Percentiles rank a stretch among this genome's conserved stretches.
Conservation (phyloP, 2,797 vertebrate genomes). For the Pteropus rufus region DNA sequence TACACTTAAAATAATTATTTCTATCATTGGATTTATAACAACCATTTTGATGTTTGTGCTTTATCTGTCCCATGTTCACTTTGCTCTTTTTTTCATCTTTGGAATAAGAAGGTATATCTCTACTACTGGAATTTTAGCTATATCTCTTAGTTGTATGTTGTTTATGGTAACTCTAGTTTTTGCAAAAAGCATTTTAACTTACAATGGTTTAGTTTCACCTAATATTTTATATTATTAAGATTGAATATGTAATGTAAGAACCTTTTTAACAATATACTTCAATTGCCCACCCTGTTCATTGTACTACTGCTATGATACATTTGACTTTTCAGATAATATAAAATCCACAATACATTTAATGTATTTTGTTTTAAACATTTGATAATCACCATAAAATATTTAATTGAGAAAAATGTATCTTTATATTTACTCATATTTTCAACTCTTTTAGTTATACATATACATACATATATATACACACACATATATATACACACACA, state of each 20-base stretch:
- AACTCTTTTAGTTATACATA: not conserved
- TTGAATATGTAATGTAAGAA: not conserved
- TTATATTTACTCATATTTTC: not conserved
- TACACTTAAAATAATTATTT: not conserved
- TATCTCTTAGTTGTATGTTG: not conserved
- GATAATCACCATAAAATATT: not conserved
- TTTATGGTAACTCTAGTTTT: not conserved
- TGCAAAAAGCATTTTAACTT: not conserved
- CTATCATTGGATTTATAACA: not conserved
- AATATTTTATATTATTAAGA: not conserved
- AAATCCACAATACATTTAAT: not conserved
- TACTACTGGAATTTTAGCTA: not conserved
- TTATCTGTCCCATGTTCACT: not conserved
- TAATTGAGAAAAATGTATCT: not conserved
- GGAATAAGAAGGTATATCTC: not conserved
- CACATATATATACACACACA: too few species aligned
- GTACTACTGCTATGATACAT: not conserved
- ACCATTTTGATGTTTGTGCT: not conserved
- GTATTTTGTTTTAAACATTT: not conserved
- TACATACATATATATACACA: too few species aligned
- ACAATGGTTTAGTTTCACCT: not conserved
- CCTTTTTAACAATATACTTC: not conserved
- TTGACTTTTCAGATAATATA: not conserved
- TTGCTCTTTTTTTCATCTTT: not conserved
- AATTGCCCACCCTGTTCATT: not conserved